Conservation (phyloP, 2,888 invertebrate species). For the Drosophila austrosaltans region DNA sequence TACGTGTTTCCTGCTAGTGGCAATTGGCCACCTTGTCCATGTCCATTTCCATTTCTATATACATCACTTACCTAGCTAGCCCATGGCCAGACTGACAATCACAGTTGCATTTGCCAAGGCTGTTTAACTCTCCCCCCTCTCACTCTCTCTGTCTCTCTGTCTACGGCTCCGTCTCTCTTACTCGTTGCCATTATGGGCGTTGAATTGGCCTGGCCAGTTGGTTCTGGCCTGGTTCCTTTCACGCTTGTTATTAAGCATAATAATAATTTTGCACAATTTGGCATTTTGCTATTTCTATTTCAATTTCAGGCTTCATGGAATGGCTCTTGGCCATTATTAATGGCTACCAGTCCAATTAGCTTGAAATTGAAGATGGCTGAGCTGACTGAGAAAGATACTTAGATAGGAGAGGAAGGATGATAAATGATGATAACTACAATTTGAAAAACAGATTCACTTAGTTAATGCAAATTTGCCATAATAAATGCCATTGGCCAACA, state of each 20-base stretch:
- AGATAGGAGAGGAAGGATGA: neutral
- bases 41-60: neutral
- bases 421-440: constrained; percentile 8
- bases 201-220: neutral
- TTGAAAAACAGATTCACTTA: constrained; percentile 6
- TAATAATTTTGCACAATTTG: constrained; percentile 13
- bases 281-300: constrained; percentile 13
- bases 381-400: neutral
- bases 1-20: constrained; percentile 4
- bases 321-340: constrained; percentile 12
- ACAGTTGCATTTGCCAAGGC: constrained; percentile 11
- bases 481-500: no score
- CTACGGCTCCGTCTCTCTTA: neutral
- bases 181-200: neutral
- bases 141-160: neutral
- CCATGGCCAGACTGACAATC: constrained; percentile 11
- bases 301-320: constrained; percentile 12
- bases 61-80: neutral
- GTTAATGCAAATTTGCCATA: constrained; percentile 10
- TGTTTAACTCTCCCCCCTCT: neutral
- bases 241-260: constrained; percentile 12
- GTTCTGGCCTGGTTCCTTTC: neutral
- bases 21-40: neutral
- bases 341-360: constrained; percentile 20
- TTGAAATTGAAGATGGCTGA: constrained; percentile 10